These are phyloP conservation scores for Chloroclystis v-ata DNA, from an alignment of 2,888 invertebrate species.

Conservation along the genomic window DNA sequence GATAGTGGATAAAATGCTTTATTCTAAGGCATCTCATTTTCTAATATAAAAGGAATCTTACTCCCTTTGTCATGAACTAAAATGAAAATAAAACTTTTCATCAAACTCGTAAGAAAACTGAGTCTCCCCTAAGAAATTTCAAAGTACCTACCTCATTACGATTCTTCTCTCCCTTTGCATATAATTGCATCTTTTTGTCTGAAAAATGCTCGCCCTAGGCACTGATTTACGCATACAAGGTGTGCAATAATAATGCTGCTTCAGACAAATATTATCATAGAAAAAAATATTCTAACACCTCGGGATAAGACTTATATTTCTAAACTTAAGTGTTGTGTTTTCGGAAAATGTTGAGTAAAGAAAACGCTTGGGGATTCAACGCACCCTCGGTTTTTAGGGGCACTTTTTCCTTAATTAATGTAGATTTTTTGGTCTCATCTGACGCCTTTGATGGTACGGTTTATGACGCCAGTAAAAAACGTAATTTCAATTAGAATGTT, in stretches of 20 bases:
- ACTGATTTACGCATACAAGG: conserved; percentile 78
- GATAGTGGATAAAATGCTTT: too few species aligned
- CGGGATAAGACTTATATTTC: conserved; percentile 46
- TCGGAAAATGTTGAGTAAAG: conserved; percentile 70
- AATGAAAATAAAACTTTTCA: conserved; percentile 5
- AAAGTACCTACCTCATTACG: conserved; percentile 55
- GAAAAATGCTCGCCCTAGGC: conserved; percentile 70
- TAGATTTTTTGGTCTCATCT: conserved; percentile 71
- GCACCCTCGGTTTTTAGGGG: conserved; percentile 65
- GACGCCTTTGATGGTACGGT: conserved; percentile 61
- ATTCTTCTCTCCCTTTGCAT: conserved; percentile 61
- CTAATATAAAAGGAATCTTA: too few species aligned
- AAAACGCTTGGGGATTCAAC: conserved; percentile 63
- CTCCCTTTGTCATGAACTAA: too few species aligned
- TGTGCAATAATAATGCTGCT: conserved; percentile 75
- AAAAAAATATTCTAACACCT: conserved; percentile 42
- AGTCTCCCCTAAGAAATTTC: conserved; percentile 35
- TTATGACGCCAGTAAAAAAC: conserved; percentile 46
- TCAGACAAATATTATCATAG: conserved; percentile 67
- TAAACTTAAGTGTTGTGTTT: conserved; percentile 41
- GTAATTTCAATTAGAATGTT: conserved; percentile 40
- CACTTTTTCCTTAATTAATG: conserved; percentile 77
- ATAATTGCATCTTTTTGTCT: conserved; percentile 75
- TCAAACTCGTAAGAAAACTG: conserved; percentile 14
- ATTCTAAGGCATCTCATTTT: too few species aligned